A percentile compares a stretch with the other conserved stretches of the same genome.
These are phyloP conservation scores for Macroramphosus scolopax DNA, from an alignment of 2,797 vertebrate species.

Conservation along the genomic window DNA sequence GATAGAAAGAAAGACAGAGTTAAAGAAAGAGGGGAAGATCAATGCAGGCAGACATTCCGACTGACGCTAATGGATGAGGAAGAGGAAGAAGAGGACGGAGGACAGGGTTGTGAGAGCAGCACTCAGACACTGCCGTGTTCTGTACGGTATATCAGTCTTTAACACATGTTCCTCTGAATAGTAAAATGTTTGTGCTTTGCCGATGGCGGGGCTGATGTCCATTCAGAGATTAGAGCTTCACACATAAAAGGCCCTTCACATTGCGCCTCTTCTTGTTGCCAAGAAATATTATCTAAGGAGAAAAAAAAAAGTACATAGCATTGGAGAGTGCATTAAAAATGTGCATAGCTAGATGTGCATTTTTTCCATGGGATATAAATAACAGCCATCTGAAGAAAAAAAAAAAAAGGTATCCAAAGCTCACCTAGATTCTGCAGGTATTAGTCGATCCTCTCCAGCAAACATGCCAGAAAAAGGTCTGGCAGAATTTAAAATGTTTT, in stretches of 20 bases:
- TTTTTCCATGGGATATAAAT: slow-evolving; percentile 29
- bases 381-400: slow-evolving; percentile 24
- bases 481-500: slow-evolving; percentile 48
- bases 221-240: slow-evolving; percentile 60
- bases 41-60: slow-evolving; percentile 48
- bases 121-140: slow-evolving; percentile 46
- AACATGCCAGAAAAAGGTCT: slow-evolving; percentile 60
- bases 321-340: slow-evolving; percentile 36
- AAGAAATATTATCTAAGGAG: slow-evolving; percentile 66
- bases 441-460: slow-evolving; percentile 51
- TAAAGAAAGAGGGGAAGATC: slow-evolving; percentile 33
- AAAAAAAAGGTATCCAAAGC: slow-evolving; percentile 46
- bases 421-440: slow-evolving; percentile 65
- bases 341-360: slow-evolving; percentile 22
- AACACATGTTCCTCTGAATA: slow-evolving; percentile 46
- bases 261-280: slow-evolving; percentile 64
- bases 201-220: slow-evolving; percentile 65
- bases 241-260: slow-evolving; percentile 56
- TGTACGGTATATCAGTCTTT: slow-evolving; percentile 50
- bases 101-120: slow-evolving; percentile 34
- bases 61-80: slow-evolving; percentile 42
- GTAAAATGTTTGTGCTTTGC: slow-evolving; percentile 76
- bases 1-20: slow-evolving; percentile 5
- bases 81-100: slow-evolving; percentile 27
- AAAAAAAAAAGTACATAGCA: slow-evolving; percentile 53